phyloP scores from a whole-genome alignment of 2,797 vertebrate species.

The Simalia tracyae region DNA sequence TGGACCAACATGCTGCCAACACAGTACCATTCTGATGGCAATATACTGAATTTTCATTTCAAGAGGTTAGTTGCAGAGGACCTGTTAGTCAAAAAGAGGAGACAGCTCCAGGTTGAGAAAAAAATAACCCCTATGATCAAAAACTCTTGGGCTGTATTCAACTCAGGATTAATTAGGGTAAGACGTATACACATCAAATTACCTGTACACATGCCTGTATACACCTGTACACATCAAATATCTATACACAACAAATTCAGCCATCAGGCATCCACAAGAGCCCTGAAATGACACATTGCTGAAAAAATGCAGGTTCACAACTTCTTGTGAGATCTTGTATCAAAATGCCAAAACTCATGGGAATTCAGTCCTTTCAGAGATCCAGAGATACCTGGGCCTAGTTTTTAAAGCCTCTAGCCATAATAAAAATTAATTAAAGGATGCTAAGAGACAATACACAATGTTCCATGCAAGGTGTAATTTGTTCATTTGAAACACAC shows the following conservation, averaged over 20 bases:
- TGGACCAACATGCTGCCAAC: too few relatives aligned
- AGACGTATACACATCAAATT: not conserved
- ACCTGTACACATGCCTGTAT: not conserved
- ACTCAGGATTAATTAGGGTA: not conserved
- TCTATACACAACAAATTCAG: not conserved
- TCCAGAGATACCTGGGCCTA: not conserved
- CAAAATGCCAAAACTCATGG: not conserved
- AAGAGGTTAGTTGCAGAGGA: too few relatives aligned
- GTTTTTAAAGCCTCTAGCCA: not conserved
- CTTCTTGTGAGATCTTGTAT: not conserved
- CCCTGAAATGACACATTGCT: not conserved
- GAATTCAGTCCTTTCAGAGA: not conserved
- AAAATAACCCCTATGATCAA: too few relatives aligned
- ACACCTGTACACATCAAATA: not conserved
- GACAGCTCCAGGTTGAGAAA: too few relatives aligned
- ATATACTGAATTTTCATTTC: too few relatives aligned
- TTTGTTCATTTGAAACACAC: not conserved
- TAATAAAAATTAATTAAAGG: not conserved
- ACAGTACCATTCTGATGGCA: too few relatives aligned
- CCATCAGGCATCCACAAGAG: not conserved
- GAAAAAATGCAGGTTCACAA: not conserved
- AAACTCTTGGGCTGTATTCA: too few relatives aligned
- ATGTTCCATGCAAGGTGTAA: not conserved
- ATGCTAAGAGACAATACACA: not conserved
- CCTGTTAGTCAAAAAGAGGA: too few relatives aligned